Evolutionary conservation across 2,888 invertebrate species (phyloP).

Genomic region (Brachyptera putata): DNA sequence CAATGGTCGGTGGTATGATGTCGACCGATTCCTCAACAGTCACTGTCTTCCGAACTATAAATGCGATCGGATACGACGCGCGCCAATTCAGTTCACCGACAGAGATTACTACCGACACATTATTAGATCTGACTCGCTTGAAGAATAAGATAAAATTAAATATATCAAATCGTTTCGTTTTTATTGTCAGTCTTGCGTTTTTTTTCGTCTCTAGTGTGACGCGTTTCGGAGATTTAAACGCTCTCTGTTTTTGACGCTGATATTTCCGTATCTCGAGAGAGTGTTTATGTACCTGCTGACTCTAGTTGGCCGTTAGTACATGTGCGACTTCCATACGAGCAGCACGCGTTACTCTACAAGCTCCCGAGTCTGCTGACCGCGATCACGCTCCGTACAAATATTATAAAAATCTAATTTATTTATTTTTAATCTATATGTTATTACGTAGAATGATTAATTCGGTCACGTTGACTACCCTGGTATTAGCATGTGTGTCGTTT

Average conservation of each 20-base stretch:
- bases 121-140: not conserved
- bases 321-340: not conserved
- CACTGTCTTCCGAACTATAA: slow-evolving; percentile 22
- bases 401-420: not conserved
- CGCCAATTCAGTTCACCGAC: slow-evolving; percentile 11
- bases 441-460: not conserved
- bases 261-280: not conserved
- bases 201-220: too few relatives aligned
- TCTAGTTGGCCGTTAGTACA: not conserved
- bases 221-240: too few relatives aligned
- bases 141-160: not conserved
- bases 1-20: too few relatives aligned
- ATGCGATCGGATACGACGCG: slow-evolving; percentile 2
- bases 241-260: too few relatives aligned
- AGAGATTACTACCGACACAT: not conserved
- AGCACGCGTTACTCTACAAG: not conserved
- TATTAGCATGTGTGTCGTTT: slow-evolving; percentile 24
- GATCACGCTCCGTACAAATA: not conserved
- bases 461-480: not conserved
- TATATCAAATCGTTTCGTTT: too few relatives aligned
- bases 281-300: not conserved
- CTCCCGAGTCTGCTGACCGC: not conserved
- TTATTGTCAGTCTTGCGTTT: too few relatives aligned
- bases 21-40: too few relatives aligned
- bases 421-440: not conserved